Base-by-base conservation (phyloP, 2,888 invertebrate genomes). In the Caradrina clavipalpis region DNA sequence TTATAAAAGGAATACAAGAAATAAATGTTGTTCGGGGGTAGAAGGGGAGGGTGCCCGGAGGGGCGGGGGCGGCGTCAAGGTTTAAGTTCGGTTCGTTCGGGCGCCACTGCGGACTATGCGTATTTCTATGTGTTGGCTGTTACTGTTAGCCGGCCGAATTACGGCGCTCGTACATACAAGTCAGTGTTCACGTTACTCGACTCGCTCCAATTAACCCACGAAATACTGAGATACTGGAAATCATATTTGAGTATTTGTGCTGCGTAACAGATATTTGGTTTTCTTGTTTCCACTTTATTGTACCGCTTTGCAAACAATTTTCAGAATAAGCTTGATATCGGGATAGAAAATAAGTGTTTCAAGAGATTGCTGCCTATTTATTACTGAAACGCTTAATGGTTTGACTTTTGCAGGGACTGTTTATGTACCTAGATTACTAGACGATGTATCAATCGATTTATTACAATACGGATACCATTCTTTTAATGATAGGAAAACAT, bases 31-130 rank as follows among this genome's bases (percentile, higher is more conserved):
- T 86, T 83, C 77, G 88, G 81, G 85, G 58, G 72, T 65, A 62
- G 39, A n/a, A 47, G 45, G 56, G 54, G 60, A 19, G 63, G 73
- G 56, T 15, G 15, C 7, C n/a, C 45, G 31, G 55, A 63, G 59
- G 57, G 69, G 85, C 58, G 58, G 78, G 78, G 82, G 78, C 67
- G 85, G 81, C 80, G 55, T 87, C 88, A 88, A 89, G 91, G 90
- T 90, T 91, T 90, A 89, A 87, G 87, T 90, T 90, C 87, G 85
- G 80, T 86, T 82, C 81, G 86, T 82, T 87, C 86, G 89, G 88
- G 83, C 90, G 92, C 91, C 94, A 92, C 90, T 94, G 94, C 93
- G 94, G 90, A 88, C 92, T 91, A 92, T 94, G 94, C 94, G 94
- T 94, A 93, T 89, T 90, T 91, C 89, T 86, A 92, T 87, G 87